phyloP scores from a whole-genome alignment of 2,113 vertebrate genomes.

The Dromas ardeola region DNA sequence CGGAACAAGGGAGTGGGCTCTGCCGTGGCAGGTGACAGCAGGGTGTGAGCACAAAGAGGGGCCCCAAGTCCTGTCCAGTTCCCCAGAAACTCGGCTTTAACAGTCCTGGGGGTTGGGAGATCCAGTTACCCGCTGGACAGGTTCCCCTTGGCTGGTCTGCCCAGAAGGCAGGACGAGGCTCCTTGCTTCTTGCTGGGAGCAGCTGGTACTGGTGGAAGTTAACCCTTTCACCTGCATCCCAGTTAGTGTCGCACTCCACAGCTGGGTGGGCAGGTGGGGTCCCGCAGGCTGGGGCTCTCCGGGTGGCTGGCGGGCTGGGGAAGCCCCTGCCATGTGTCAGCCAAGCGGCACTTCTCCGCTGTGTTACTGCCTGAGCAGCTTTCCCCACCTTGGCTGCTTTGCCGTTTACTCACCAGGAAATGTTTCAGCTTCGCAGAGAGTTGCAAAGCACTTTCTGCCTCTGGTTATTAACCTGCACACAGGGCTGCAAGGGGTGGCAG shows the following conservation, averaged over 20 bases:
- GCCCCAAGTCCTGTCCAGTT: neutral
- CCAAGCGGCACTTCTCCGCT: rapidly evolving
- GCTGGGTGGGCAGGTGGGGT: neutral
- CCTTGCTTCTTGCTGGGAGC: neutral
- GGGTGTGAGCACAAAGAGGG: neutral
- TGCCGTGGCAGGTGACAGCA: rapidly evolving
- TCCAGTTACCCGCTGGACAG: neutral
- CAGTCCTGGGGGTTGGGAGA: neutral
- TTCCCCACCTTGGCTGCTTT: neutral
- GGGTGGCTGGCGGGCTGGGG: neutral
- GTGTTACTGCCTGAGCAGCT: neutral
- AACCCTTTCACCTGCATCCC: neutral
- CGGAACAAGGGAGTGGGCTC: neutral
- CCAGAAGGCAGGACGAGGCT: neutral
- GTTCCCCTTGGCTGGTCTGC: neutral
- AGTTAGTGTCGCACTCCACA: rapidly evolving
- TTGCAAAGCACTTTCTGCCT: neutral
- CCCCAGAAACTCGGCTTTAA: neutral
- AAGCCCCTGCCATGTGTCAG: neutral
- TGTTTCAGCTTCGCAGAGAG: neutral
- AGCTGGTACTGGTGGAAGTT: neutral
- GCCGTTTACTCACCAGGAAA: neutral
- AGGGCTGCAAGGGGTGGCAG: neutral
- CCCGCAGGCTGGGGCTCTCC: neutral
- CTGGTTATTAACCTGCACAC: neutral